phyloP scores from a whole-genome alignment of 2,888 invertebrate genomes.

The Hydroisotoma schaefferi region DNA sequence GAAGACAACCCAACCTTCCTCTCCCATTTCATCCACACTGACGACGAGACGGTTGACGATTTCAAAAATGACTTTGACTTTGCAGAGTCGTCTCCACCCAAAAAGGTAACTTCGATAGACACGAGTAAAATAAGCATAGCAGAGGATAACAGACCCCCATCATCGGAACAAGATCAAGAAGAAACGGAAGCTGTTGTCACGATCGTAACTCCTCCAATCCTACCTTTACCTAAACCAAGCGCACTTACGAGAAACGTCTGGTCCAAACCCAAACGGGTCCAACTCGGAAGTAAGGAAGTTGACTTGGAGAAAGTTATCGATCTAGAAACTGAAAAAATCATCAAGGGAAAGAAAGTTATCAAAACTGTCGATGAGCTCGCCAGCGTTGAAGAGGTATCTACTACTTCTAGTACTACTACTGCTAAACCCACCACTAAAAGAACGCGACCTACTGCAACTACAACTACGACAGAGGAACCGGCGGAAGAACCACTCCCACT shows the following conservation, averaged over 20 bases:
- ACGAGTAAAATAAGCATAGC: neutral
- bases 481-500: neutral
- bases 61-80: neutral
- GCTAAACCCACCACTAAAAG: neutral
- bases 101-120: too few relatives aligned
- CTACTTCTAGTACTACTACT: neutral
- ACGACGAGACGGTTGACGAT: conserved; percentile 13
- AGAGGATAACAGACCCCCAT: neutral
- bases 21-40: conserved; percentile 33
- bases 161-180: too few relatives aligned
- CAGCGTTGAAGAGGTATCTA: neutral
- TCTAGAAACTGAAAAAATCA: conserved; percentile 14
- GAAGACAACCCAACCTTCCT: conserved; percentile 37
- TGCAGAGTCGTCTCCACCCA: too few relatives aligned
- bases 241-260: conserved; percentile 19
- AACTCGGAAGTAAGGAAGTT: neutral
- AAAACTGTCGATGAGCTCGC: neutral
- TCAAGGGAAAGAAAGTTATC: too few relatives aligned
- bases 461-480: neutral
- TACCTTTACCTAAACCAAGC: conserved; percentile 2
- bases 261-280: conserved; percentile 19
- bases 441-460: neutral
- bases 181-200: conserved; percentile 17
- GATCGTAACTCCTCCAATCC: conserved; percentile 1
- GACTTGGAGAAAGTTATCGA: too few relatives aligned